phyloP scores from a whole-genome alignment of 2,113 vertebrate species.

The Calcarius ornatus region DNA sequence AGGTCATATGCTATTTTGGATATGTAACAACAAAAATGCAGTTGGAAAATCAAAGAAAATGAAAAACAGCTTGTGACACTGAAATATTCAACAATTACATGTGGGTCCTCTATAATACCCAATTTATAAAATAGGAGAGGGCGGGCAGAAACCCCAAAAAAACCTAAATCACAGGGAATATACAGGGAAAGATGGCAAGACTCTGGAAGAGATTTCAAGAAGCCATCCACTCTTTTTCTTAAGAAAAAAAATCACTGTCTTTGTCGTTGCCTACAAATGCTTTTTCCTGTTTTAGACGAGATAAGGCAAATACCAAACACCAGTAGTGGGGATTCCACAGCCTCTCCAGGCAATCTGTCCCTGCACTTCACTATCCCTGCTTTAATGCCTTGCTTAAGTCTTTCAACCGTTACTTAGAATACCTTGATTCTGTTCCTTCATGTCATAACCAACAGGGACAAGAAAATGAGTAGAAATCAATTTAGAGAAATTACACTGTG shows the following conservation, averaged over 20 bases:
- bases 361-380: not conserved
- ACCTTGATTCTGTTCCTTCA: not conserved
- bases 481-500: not conserved
- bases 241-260: not conserved
- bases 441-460: not conserved
- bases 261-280: not conserved
- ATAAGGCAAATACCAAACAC: not conserved
- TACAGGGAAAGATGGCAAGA: not conserved
- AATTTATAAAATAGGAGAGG: not conserved
- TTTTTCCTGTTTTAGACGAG: not conserved
- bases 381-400: not conserved
- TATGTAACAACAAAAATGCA: not conserved
- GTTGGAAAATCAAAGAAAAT: conserved; percentile 13
- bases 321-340: not conserved
- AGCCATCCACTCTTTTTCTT: not conserved
- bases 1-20: not conserved
- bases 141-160: not conserved
- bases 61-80: not conserved
- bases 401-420: too few relatives aligned
- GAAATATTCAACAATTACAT: not conserved
- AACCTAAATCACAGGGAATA: not conserved
- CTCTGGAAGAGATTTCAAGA: not conserved
- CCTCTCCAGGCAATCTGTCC: not conserved
- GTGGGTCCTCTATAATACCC: not conserved
- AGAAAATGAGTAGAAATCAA: not conserved